Evolutionary conservation across 2,113 vertebrate species (phyloP).

Genomic region (Suncus etruscus): DNA sequence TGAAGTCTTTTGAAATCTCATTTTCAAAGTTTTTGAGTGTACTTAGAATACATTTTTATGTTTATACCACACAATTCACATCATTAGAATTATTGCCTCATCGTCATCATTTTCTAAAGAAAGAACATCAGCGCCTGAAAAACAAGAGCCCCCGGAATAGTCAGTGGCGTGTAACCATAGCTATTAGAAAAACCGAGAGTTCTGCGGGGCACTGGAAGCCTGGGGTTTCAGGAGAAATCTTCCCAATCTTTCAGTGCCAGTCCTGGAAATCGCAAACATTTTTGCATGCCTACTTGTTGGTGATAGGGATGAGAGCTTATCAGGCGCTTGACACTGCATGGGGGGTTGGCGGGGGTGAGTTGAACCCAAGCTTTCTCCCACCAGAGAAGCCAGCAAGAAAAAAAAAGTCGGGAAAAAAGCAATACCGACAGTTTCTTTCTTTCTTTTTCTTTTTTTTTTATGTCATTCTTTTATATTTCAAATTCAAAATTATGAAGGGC

Average conservation of each 20-base stretch:
- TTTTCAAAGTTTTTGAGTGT: constrained; percentile 22
- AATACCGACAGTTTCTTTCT: too few relatives aligned
- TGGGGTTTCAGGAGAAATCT: background rate
- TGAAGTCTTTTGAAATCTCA: constrained; percentile 59
- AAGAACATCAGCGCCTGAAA: constrained; percentile 47
- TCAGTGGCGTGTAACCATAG: constrained; percentile 43
- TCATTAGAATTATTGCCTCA: constrained; percentile 35
- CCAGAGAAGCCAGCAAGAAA: background rate
- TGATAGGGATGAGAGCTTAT: background rate
- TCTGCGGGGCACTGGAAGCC: background rate
- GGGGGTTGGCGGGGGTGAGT: background rate
- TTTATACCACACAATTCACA: constrained; percentile 35
- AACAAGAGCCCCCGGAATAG: constrained; percentile 49
- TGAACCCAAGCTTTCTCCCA: background rate
- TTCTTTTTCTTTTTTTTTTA: too few relatives aligned
- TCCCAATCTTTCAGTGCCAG: constrained; percentile 28
- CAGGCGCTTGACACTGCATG: background rate
- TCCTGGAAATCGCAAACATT: constrained; percentile 60
- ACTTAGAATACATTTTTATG: constrained; percentile 44
- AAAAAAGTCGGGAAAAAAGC: background rate
- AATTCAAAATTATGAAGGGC: too few relatives aligned
- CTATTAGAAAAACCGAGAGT: constrained; percentile 10
- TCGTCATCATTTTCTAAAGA: constrained; percentile 51
- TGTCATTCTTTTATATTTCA: too few relatives aligned
- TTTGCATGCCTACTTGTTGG: background rate